Percentiles rank a stretch among this genome's conserved stretches.
Conservation (phyloP, 37 sponge, comb jelly and placozoan species). For the Corticium candelabrum region DNA sequence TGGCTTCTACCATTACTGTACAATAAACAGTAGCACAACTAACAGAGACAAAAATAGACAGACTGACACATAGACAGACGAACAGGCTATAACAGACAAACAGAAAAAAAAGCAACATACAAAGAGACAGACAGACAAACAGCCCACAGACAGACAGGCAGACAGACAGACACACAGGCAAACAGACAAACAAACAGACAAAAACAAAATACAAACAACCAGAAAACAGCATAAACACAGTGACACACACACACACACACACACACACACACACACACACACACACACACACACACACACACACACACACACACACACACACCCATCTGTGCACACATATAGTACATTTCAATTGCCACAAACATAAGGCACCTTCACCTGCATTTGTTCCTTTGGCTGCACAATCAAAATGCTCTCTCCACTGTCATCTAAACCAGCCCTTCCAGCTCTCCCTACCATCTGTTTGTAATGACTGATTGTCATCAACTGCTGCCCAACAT, state of each 20-base stretch:
- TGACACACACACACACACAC: background rate
- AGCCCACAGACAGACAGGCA: background rate
- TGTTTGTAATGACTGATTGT: conserved; percentile 78
- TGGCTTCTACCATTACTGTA: too few relatives aligned
- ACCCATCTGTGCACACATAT: too few relatives aligned
- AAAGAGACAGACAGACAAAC: background rate
- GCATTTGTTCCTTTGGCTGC: conserved; percentile 23
- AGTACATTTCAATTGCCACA: conserved; percentile 3
- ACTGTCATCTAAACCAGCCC: conserved; percentile 51
- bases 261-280: conserved; percentile 10
- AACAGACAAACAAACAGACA: too few relatives aligned
- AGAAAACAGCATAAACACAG: background rate
- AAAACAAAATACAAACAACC: too few relatives aligned
- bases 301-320: conserved; percentile 11
- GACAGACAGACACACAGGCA: too few relatives aligned
- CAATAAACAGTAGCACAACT: too few relatives aligned
- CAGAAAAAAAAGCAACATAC: too few relatives aligned
- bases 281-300: conserved; percentile 13
- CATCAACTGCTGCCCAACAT: conserved; percentile 61
- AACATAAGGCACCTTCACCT: conserved; percentile 57
- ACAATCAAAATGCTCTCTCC: conserved; percentile 79
- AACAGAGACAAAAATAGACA: too few relatives aligned
- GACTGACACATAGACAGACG: too few relatives aligned
- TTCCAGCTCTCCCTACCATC: conserved; percentile 95
- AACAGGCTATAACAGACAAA: too few relatives aligned